Evolutionary conservation across 2,113 vertebrate species (phyloP), one percentile per base, ranked within the genome.

Genomic region (Lutjanus erythropterus): DNA sequence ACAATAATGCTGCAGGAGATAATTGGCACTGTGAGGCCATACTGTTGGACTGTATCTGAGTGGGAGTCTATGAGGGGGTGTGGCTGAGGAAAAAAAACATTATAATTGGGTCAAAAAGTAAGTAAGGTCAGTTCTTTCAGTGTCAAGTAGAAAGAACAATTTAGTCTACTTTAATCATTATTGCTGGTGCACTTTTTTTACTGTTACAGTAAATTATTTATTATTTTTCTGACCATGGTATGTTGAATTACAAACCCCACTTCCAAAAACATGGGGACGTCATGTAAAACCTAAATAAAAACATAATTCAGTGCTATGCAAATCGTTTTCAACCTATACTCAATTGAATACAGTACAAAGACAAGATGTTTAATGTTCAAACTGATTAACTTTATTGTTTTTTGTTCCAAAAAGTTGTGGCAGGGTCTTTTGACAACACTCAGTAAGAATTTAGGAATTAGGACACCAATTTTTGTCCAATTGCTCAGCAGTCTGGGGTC

Each of bases 31-130:
- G 1, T 31, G 25, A 29, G 23, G 21, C 47, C 31, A 27, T 23
- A 15, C 55, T 52, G 33, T 4, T 33, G 0, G 1, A 5, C 53
- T 53, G 19, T 64, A 16, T 71, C 58, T 39, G 33, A 61, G 62
- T 52, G 47, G 62, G 72, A 80, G 60, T 18, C 47, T 15, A 55
- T 52, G 4, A 49, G 78, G 66, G 42, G 52, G 12, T 66, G 52
- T 65, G 50, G n/a, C 31, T 47, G 41, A 33, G 41, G 31, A 21
- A 23, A 64, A 21, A 52, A 27, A 23, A 35, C 7, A 69, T 19
- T 1, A 35, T 61, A 6, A 71, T 44, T 14, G 1, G 37, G 23
- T 68, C 42, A 65, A 15, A 73, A 31, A 65, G 59, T 59, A 31
- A 65, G 59, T 59, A 37, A 39, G 19, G 31, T 33, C 60, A 35